Base-by-base conservation (phyloP, 2,797 vertebrate genomes). In the Coregonus ussuriensis region DNA sequence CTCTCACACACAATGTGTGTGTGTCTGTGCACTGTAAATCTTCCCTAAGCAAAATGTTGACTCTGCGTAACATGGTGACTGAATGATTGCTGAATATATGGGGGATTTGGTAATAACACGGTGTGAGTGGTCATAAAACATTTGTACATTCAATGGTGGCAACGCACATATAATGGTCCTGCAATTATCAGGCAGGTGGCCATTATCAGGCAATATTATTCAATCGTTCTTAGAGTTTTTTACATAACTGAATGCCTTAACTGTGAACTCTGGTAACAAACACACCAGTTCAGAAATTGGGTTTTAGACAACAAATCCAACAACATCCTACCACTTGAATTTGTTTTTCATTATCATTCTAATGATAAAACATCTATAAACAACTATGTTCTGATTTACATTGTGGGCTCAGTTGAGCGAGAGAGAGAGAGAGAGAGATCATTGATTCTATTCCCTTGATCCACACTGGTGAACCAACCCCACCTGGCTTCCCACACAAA, bases 401-500 rank as follows among this genome's bases (percentile, higher is more conserved):
- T 62, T 25, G 21, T 25, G 21, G 59, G n/a, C 59, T 62, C 59
- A n/a, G 11, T 62, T 62, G 21, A 59, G 4, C 0, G 25, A 25
- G 25, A 25, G 41, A 0, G 41, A 47, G 41, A 47, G 41, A 47
- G 41, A 9, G 41, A 41, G 41, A 41, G 41, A 41, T n/a, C 11
- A 35, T 63, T 69, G 74, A 70, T 35, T 69, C 65, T 21, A 18
- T 71, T 67, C 65, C n/a, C 53, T 59, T 29, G n/a, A 21, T 51
- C 68, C 29, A 67, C 63, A 29, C 33, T n/a, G 7, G 66, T 79
- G 14, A 77, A 65, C 37, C 21, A 77, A 66, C 29, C 21, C 21
- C 47, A 73, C n/a, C 76, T 35, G 37, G 16, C 21, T 67, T 47
- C 52, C n/a, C 41, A 9, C 41, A 47, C 41, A 9, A 47, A 47